Evolutionary conservation across 2,113 vertebrate genomes (phyloP).

Genomic region (Mustela nigripes): DNA sequence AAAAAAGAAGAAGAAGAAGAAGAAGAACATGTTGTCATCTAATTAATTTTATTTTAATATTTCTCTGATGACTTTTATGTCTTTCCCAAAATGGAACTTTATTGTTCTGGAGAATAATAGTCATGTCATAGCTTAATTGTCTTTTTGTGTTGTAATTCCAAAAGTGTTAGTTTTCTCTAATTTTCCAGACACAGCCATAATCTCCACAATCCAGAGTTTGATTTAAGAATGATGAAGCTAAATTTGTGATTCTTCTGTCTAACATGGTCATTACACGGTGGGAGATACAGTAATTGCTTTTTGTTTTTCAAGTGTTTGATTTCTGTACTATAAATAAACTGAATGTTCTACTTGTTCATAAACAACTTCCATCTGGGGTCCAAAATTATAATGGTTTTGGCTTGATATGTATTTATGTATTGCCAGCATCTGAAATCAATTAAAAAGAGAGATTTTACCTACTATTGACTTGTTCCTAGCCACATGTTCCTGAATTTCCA

Average conservation of each 20-base stretch:
- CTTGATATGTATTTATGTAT: constrained; percentile 77
- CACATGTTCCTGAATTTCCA: constrained; percentile 34
- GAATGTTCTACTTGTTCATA: constrained; percentile 75
- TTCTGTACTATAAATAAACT: constrained; percentile 82
- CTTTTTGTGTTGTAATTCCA: constrained; percentile 51
- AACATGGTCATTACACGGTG: constrained; percentile 78
- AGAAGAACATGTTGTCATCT: neutral
- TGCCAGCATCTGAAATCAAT: constrained; percentile 56
- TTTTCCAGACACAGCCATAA: constrained; percentile 66
- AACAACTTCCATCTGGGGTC: constrained; percentile 80
- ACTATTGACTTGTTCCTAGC: neutral
- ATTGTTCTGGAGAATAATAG: constrained; percentile 23
- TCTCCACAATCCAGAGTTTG: constrained; percentile 55
- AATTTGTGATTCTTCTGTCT: constrained; percentile 74
- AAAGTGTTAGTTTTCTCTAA: constrained; percentile 76
- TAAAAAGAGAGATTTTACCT: constrained; percentile 69
- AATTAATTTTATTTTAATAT: constrained; percentile 49
- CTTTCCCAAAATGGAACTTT: neutral
- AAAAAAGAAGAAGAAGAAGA: neutral
- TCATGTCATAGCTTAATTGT: constrained; percentile 52
- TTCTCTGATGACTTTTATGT: constrained; percentile 29
- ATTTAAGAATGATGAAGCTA: constrained; percentile 75
- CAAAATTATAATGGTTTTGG: constrained; percentile 75
- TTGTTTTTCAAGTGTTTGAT: constrained; percentile 77
- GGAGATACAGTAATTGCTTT: constrained; percentile 76